Evolutionary conservation across 2,113 vertebrate genomes (phyloP).

Genomic region (Alligator sinensis): DNA sequence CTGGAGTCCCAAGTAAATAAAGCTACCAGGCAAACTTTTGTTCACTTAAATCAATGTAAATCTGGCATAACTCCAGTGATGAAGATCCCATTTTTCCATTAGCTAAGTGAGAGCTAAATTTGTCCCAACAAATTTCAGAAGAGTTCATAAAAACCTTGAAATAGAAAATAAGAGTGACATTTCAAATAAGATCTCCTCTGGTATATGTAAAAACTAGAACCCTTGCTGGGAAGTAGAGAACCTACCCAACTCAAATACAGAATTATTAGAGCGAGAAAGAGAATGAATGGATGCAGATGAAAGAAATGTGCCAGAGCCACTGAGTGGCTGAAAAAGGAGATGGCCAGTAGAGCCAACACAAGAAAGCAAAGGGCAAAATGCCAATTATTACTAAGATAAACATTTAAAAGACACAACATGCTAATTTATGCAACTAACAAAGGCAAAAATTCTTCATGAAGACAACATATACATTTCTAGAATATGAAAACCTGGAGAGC

Average conservation of each 20-base stretch:
- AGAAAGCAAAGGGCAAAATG: neutral
- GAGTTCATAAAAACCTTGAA: constrained; percentile 2
- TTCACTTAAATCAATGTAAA: accelerated
- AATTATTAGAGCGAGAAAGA: neutral
- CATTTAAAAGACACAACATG: constrained; percentile 2
- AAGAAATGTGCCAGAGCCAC: neutral
- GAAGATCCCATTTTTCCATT: neutral
- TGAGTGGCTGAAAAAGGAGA: neutral
- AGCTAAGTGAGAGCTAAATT: neutral
- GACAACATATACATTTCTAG: neutral
- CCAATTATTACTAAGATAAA: neutral
- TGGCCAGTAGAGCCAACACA: neutral
- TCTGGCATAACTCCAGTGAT: neutral
- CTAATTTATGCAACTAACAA: neutral
- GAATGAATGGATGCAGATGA: neutral
- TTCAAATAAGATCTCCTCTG: neutral
- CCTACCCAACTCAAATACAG: neutral
- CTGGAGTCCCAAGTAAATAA: neutral
- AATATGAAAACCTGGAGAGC: neutral
- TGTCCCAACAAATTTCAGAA: neutral
- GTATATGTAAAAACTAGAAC: neutral
- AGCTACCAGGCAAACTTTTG: neutral
- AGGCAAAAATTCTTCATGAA: neutral
- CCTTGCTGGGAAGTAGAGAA: neutral
- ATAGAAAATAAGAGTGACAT: neutral